Evolutionary conservation across 2,797 vertebrate genomes (phyloP).

Genomic region (Acridotheres tristis): DNA sequence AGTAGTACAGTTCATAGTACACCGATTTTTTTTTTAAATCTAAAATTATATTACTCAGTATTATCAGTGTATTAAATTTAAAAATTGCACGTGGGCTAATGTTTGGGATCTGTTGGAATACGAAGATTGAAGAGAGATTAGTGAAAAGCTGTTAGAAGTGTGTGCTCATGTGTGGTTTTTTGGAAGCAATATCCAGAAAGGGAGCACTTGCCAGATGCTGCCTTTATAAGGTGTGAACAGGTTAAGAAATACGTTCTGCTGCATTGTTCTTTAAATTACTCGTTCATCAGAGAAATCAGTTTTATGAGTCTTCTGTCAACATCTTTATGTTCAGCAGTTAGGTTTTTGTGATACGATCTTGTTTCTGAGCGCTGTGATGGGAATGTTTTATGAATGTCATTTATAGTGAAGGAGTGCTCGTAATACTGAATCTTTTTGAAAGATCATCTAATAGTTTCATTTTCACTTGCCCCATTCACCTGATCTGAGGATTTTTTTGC

Average conservation of each 20-base stretch:
- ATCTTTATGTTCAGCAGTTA: not conserved
- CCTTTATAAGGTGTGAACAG: constrained; percentile 49
- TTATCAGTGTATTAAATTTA: not conserved
- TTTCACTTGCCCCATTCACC: not conserved
- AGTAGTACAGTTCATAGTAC: not conserved
- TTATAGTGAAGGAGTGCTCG: not conserved
- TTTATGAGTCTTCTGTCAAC: constrained; percentile 19
- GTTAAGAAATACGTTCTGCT: constrained; percentile 27
- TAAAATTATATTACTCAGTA: not conserved
- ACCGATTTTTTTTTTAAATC: not conserved
- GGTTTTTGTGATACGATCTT: not conserved
- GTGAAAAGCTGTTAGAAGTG: not conserved
- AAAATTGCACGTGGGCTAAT: not conserved
- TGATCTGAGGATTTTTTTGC: not conserved
- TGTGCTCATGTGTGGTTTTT: not conserved
- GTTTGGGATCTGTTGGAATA: not conserved
- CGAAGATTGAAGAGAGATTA: not conserved
- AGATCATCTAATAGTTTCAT: not conserved
- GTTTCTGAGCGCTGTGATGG: not conserved
- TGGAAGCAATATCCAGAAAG: not conserved
- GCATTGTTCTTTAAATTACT: constrained; percentile 24
- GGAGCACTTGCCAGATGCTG: not conserved
- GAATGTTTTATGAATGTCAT: not conserved
- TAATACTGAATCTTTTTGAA: not conserved
- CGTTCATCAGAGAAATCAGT: not conserved